A percentile compares a stretch with the other conserved stretches of the same genome.
These are phyloP conservation scores for Palythoa caribaeorum DNA, from an alignment of 92 coral and sea anemone species.

Conservation along the genomic window DNA sequence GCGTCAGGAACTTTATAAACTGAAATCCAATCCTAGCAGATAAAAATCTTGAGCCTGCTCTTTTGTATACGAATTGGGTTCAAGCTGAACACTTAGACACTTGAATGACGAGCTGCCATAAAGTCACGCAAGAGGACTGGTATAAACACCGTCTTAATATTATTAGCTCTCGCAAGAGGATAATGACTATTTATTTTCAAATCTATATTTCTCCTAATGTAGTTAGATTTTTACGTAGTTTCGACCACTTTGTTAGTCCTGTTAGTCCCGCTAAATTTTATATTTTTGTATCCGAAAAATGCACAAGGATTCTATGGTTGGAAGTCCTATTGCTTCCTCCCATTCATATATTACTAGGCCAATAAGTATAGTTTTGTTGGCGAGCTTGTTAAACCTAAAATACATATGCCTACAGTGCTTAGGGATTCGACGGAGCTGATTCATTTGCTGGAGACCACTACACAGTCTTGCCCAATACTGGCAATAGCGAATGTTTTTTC, in stretches of 20 bases:
- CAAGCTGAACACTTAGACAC: slow-evolving; percentile 37
- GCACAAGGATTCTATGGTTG: not conserved
- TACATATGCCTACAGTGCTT: too few relatives aligned
- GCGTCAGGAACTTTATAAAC: too few relatives aligned
- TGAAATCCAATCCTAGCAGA: not conserved
- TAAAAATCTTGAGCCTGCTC: slow-evolving; percentile 59
- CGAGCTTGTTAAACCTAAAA: too few relatives aligned
- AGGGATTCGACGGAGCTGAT: too few relatives aligned
- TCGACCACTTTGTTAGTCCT: not conserved
- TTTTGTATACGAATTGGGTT: not conserved
- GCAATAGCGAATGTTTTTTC: not conserved
- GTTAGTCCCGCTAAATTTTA: not conserved
- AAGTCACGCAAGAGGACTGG: slow-evolving; percentile 60
- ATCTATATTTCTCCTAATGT: too few relatives aligned
- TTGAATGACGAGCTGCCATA: slow-evolving; percentile 52
- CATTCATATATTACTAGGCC: too few relatives aligned
- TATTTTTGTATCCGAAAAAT: not conserved
- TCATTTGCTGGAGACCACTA: not conserved
- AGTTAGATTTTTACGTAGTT: slow-evolving; percentile 17
- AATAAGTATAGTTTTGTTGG: too few relatives aligned
- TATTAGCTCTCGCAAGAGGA: not conserved
- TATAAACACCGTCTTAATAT: slow-evolving; percentile 9
- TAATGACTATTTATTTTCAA: too few relatives aligned
- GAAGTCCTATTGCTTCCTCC: too few relatives aligned
- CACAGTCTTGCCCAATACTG: not conserved